A percentile compares a stretch with the other conserved stretches of the same genome.
These are phyloP conservation scores for Axinella damicornis DNA, from an alignment of 37 sponge, comb jelly and placozoan species.

Conservation along the genomic window DNA sequence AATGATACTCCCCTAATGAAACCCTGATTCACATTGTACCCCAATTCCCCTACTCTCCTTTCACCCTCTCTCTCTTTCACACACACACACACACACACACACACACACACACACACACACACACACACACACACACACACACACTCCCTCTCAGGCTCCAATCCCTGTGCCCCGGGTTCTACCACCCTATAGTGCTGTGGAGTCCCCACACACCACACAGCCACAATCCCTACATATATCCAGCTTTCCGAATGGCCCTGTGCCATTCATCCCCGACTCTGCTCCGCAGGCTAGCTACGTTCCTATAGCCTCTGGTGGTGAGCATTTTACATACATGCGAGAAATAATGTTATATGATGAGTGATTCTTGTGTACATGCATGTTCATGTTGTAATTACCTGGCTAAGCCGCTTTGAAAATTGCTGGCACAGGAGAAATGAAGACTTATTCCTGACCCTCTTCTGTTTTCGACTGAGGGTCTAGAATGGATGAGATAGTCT, in stretches of 20 bases:
- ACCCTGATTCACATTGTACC: too few species aligned
- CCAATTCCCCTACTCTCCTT: not conserved
- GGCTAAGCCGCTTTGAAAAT: too few species aligned
- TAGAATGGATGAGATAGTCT: too few species aligned
- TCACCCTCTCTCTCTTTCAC: not conserved
- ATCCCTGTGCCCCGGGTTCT: not conserved
- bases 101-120: not conserved
- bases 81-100: not conserved
- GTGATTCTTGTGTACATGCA: too few species aligned
- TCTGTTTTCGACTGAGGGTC: too few species aligned
- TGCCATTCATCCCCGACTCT: not conserved
- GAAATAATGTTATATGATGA: too few species aligned
- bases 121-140: not conserved
- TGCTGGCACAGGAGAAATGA: too few species aligned
- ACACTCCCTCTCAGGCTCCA: not conserved
- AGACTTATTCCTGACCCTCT: too few species aligned
- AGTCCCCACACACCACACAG: not conserved
- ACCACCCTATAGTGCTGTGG: not conserved
- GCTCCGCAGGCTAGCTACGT: not conserved
- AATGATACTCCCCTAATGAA: too few species aligned
- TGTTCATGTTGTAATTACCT: too few species aligned
- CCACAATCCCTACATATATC: not conserved
- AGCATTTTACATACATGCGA: too few species aligned
- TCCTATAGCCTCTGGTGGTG: constrained; percentile 1
- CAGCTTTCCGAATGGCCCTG: too few species aligned